A percentile compares a stretch with the other conserved stretches of the same genome.
phyloP scores from a whole-genome alignment of 1,140 invertebrate genomes.

The Copidosoma floridanum region DNA sequence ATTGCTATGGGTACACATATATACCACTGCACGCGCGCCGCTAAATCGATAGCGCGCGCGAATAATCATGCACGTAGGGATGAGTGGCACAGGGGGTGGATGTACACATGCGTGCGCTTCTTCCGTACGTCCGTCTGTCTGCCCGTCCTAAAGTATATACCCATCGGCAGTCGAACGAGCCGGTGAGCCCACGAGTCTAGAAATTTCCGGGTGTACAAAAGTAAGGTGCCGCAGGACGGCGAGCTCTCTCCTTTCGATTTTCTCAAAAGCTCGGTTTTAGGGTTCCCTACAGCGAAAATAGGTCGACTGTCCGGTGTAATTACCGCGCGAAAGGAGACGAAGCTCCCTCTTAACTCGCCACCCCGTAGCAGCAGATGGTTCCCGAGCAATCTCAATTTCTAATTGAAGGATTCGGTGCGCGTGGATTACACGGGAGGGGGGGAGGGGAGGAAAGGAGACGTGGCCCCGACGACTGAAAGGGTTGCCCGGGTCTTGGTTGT shows the following conservation, averaged over 20 bases:
- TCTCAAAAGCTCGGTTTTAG: too few species aligned
- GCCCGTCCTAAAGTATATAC: background rate
- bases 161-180: too few species aligned
- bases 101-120: too few species aligned
- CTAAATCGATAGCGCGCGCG: constrained; percentile 53
- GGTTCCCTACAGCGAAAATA: too few species aligned
- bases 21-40: constrained; percentile 30
- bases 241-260: too few species aligned
- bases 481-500: constrained; percentile 9
- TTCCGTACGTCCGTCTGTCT: background rate
- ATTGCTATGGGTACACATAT: too few species aligned
- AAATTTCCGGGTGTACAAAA: too few species aligned
- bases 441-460: background rate
- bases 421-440: background rate
- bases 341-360: too few species aligned
- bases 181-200: too few species aligned
- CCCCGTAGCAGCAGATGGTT: background rate
- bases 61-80: constrained; percentile 23
- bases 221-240: too few species aligned
- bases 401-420: constrained; percentile 8
- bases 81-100: too few species aligned
- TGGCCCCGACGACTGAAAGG: constrained; percentile 10
- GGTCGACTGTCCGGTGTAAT: constrained; percentile 26
- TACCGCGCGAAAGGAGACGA: too few species aligned
- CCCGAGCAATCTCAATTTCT: constrained; percentile 1